phyloP scores from a whole-genome alignment of 2,113 vertebrate species.

The Sciurus niger region DNA sequence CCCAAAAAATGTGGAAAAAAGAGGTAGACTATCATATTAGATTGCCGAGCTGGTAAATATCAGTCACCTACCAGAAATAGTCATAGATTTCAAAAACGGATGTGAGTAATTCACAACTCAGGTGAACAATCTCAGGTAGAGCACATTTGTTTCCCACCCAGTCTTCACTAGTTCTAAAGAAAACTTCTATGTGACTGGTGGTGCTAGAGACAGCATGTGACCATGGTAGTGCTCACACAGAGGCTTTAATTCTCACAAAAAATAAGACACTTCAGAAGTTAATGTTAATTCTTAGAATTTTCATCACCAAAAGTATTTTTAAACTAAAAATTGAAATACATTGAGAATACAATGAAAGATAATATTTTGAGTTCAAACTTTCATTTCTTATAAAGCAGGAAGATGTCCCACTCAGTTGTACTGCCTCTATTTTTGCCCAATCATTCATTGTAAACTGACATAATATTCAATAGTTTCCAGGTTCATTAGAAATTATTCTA shows the following conservation, averaged over 20 bases:
- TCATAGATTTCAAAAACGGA: background rate
- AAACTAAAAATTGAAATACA: constrained; percentile 41
- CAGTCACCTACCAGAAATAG: background rate
- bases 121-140: background rate
- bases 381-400: constrained; percentile 24
- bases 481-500: constrained; percentile 70
- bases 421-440: constrained; percentile 40
- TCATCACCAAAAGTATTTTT: constrained; percentile 51
- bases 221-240: background rate
- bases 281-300: constrained; percentile 49
- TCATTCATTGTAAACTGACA: constrained; percentile 54
- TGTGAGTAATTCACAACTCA: background rate
- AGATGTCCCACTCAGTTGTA: constrained; percentile 49
- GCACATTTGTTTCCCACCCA: background rate
- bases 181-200: background rate
- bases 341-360: constrained; percentile 10
- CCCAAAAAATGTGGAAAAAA: no score
- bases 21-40: background rate
- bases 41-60: background rate
- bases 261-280: constrained; percentile 13
- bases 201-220: background rate
- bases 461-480: constrained; percentile 59
- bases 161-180: background rate
- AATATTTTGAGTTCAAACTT: background rate
- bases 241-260: background rate